Percentiles rank a stretch among this genome's conserved stretches.
Evolutionary conservation across 2,888 invertebrate genomes (phyloP).

Genomic region (Polymixis flavicincta): DNA sequence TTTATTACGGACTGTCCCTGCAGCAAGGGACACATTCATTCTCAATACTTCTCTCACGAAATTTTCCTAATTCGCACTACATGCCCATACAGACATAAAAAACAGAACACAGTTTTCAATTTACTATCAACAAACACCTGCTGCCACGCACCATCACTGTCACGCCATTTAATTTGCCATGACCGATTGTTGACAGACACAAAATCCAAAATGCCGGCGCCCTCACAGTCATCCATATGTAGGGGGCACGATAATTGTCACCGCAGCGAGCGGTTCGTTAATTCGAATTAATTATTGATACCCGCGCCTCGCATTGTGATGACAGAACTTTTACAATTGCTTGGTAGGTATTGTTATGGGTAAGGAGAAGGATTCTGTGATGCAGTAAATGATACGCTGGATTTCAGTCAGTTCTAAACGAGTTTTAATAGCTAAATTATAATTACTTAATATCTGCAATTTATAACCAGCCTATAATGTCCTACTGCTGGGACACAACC

Average conservation of each 20-base stretch:
- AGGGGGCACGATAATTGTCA: constrained; percentile 38
- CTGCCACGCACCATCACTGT: constrained; percentile 8
- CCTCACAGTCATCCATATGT: constrained; percentile 29
- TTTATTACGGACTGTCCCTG: neutral
- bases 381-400: neutral
- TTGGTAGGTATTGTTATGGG: neutral
- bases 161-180: constrained; percentile 42
- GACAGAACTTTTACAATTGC: constrained; percentile 32
- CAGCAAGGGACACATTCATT: neutral
- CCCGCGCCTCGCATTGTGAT: constrained; percentile 34
- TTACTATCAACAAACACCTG: constrained; percentile 5
- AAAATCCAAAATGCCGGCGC: constrained; percentile 42
- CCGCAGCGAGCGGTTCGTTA: constrained; percentile 63
- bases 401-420: neutral
- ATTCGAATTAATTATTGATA: constrained; percentile 65
- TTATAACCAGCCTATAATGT: no score
- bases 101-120: neutral
- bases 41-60: neutral
- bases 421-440: no score
- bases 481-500: no score
- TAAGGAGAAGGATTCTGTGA: neutral
- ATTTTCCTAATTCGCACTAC: neutral
- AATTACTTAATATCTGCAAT: no score
- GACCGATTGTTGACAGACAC: constrained; percentile 38
- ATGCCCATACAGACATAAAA: neutral